Evolutionary conservation across 2,113 vertebrate species (phyloP), one percentile per base, ranked within the genome.

Genomic region (Trogon surrucura): DNA sequence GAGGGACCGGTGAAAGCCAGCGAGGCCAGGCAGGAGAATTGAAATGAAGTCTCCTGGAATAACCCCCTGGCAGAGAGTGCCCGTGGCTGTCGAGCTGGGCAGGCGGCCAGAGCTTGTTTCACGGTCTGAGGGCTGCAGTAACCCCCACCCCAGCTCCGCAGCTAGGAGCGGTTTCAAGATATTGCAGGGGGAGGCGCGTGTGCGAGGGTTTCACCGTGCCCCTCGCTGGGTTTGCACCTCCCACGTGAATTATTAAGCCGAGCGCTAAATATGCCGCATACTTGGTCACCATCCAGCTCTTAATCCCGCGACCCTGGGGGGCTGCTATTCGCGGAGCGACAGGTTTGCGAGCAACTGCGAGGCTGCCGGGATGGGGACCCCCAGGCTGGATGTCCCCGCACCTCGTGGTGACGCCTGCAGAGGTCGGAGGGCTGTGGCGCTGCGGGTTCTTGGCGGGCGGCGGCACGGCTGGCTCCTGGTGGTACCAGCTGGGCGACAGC

Each of bases 291-390:
- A 72, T 88, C 96, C 95, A 96, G 77, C 69, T 89, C 86, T 67
- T 97, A 96, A 97, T 97, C 95, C 94, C 2, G 0, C 0, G 1
- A 73, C 88, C 69, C 1, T 36, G 36, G 14, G 92, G 91, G 92
- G 91, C 91, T 95, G 92, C 94, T 95, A 95, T 97, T 96, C 11
- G 0, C 44, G 86, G 94, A 92, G 70, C 82, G 84, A 96, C 94
- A 95, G 94, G 94, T 97, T 97, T 88, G 87, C 54, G 17, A 93
- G 80, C 95, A 97, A 93, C 91, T 95, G 95, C 3, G 0, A 10
- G 36, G 51, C 15, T 74, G 72, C 80, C 1, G 11, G 71, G 22
- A 19, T 0, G 1, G 56, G 65, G 60, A 69, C 45, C 25, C 9
- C 41, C 2, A 4, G 32, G 20, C 16, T 47, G 64, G 60, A 67